Conservation (phyloP, 2,888 invertebrate species). For the Sinodicranocentrus sp. region DNA sequence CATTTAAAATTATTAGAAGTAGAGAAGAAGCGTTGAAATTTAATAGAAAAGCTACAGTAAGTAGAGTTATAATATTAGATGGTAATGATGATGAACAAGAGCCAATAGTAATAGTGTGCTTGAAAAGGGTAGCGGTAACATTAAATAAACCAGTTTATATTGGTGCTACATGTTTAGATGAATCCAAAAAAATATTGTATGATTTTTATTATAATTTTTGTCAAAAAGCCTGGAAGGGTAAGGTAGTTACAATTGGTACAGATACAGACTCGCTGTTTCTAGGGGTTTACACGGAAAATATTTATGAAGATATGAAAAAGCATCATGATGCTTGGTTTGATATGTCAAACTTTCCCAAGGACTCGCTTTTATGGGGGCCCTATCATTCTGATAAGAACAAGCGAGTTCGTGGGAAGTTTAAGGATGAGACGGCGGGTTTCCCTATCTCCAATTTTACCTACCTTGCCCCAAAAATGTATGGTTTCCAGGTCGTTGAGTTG, state of each 20-base stretch:
- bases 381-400: constrained; percentile 7
- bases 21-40: neutral
- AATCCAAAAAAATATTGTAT: constrained; percentile 20
- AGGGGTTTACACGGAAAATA: neutral
- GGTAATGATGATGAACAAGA: constrained; percentile 1
- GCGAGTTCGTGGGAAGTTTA: neutral
- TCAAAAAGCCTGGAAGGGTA: neutral
- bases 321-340: constrained; percentile 1
- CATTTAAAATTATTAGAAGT: neutral
- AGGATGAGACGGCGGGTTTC: constrained; percentile 2
- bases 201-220: constrained; percentile 28
- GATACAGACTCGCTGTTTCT: constrained; percentile 10
- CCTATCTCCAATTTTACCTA: constrained; percentile 6
- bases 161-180: constrained; percentile 8
- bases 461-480: constrained; percentile 30
- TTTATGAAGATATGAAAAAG: constrained; percentile 19
- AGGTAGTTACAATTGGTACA: neutral
- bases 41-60: constrained; percentile 13
- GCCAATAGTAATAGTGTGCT: neutral
- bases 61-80: neutral
- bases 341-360: constrained; percentile 1
- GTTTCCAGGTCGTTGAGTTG: neutral
- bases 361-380: neutral
- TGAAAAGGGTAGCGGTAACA: constrained; percentile 7
- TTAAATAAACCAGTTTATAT: constrained; percentile 26